These are phyloP conservation scores for Somateria mollissima DNA, from an alignment of 2,797 vertebrate species.

Conservation along the genomic window DNA sequence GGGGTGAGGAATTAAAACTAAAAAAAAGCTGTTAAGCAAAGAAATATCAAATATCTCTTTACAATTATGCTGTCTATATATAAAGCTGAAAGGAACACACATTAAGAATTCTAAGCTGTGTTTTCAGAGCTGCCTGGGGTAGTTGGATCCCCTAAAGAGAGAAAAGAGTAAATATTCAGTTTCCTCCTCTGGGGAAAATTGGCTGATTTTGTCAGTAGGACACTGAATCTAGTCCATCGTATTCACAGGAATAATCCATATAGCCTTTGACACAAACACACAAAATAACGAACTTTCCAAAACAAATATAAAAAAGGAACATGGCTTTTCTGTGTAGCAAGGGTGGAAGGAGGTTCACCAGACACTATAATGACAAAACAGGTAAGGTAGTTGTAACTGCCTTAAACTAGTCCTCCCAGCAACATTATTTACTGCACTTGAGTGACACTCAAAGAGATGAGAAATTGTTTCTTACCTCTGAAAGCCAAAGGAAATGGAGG, in stretches of 20 bases:
- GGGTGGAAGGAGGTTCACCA: background rate
- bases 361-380: background rate
- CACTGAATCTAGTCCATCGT: background rate
- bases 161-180: background rate
- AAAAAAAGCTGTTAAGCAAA: background rate
- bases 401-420: background rate
- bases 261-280: background rate
- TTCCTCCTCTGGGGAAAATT: background rate
- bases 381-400: background rate
- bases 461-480: constrained; percentile 22
- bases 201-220: background rate
- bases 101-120: background rate
- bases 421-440: background rate
- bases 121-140: background rate
- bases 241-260: background rate
- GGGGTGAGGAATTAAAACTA: background rate
- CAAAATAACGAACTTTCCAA: background rate
- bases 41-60: background rate
- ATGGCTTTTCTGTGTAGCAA: background rate
- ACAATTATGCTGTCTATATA: background rate
- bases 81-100: background rate
- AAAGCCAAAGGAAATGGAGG: background rate
- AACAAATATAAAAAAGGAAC: background rate
- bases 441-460: background rate
- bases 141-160: background rate